Percentiles rank a stretch among this genome's conserved stretches.
These are phyloP conservation scores for Dermolepida albohirtum DNA, from an alignment of 2,888 invertebrate genomes.

Conservation along the genomic window DNA sequence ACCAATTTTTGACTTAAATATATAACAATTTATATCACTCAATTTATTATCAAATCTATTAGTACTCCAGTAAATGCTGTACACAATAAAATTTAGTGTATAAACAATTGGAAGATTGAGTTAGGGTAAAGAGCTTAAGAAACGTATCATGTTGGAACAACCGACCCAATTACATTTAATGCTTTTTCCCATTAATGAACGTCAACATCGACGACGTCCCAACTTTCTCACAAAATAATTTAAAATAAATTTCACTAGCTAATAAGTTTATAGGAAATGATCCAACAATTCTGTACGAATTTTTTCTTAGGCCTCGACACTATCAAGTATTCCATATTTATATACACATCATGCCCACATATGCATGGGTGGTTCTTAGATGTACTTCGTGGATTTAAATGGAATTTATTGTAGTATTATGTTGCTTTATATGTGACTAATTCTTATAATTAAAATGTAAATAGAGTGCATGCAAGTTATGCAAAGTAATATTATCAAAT, in stretches of 20 bases:
- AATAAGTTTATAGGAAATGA: slow-evolving; percentile 22
- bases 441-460: no score
- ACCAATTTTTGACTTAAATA: slow-evolving; percentile 20
- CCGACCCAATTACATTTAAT: neutral
- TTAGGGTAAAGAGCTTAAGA: slow-evolving; percentile 10
- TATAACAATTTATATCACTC: slow-evolving; percentile 48
- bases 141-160: slow-evolving; percentile 16
- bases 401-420: no score
- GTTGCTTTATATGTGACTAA: no score
- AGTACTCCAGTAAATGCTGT: slow-evolving; percentile 54
- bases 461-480: no score
- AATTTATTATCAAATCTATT: slow-evolving; percentile 52
- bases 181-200: neutral
- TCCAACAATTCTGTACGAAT: slow-evolving; percentile 9
- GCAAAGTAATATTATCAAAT: no score
- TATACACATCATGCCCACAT: slow-evolving; percentile 3
- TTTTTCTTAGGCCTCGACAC: slow-evolving; percentile 10
- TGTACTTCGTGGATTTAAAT: no score
- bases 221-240: slow-evolving; percentile 8
- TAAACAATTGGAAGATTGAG: slow-evolving; percentile 47
- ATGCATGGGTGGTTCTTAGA: neutral
- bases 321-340: neutral
- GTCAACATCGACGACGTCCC: slow-evolving; percentile 9
- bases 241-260: slow-evolving; percentile 8
- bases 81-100: slow-evolving; percentile 54